Percentiles rank a stretch among this genome's conserved stretches.
These are phyloP conservation scores for Heliconius melpomene DNA, from an alignment of 1,140 invertebrate species.

Conservation along the genomic window DNA sequence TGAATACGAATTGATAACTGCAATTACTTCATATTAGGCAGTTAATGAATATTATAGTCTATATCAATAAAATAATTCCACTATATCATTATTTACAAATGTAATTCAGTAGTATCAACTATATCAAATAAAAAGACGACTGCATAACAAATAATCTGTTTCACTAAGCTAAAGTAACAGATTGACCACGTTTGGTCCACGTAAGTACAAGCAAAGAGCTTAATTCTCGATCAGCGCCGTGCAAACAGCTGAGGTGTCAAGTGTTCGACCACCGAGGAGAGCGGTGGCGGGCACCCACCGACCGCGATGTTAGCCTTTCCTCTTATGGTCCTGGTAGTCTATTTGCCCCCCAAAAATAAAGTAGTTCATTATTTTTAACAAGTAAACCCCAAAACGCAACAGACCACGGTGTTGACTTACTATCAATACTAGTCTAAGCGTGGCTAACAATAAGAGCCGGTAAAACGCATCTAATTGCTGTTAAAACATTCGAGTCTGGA, in stretches of 20 bases:
- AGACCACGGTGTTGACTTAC: constrained; percentile 54
- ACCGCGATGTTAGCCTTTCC: constrained; percentile 55
- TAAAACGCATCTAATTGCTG: constrained; percentile 78
- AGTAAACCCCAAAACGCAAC: constrained; percentile 68
- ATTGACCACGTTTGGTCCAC: constrained; percentile 25
- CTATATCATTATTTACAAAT: too few relatives aligned
- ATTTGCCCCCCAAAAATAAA: constrained; percentile 75
- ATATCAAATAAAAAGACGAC: background rate
- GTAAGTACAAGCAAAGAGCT: constrained; percentile 20
- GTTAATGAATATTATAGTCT: too few relatives aligned
- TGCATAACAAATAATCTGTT: constrained; percentile 14
- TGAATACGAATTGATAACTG: too few relatives aligned
- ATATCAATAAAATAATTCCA: too few relatives aligned
- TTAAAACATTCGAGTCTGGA: constrained; percentile 73
- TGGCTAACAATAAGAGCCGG: constrained; percentile 64
- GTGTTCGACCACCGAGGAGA: constrained; percentile 49
- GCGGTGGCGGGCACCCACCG: constrained; percentile 36
- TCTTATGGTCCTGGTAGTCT: constrained; percentile 69
- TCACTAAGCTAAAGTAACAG: constrained; percentile 15
- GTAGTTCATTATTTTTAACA: constrained; percentile 78
- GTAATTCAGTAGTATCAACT: too few relatives aligned
- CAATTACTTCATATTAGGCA: too few relatives aligned
- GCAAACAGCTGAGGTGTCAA: constrained; percentile 56
- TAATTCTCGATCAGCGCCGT: constrained; percentile 34
- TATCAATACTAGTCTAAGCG: constrained; percentile 57